phyloP scores from a whole-genome alignment of 2,888 invertebrate genomes.

The Apamea anceps region DNA sequence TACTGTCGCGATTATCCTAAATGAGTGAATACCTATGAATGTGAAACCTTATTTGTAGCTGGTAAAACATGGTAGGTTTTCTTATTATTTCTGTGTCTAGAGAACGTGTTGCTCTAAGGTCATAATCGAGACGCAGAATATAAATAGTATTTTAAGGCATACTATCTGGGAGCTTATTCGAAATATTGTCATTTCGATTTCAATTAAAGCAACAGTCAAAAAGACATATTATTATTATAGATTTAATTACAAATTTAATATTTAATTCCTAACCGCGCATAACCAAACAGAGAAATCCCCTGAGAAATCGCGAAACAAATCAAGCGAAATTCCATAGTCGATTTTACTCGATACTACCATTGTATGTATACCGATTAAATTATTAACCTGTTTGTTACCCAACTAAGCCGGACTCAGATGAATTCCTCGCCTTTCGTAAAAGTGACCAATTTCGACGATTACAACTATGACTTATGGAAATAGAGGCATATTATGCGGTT shows the following conservation, averaged over 20 bases:
- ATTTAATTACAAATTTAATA: constrained; percentile 20
- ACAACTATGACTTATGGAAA: constrained; percentile 70
- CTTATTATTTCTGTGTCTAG: constrained; percentile 17
- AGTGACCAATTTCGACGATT: constrained; percentile 69
- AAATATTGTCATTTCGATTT: background rate
- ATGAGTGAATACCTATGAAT: background rate
- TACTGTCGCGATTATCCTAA: background rate
- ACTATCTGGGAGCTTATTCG: too few species aligned
- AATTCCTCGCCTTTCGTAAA: constrained; percentile 71
- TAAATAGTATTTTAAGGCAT: constrained; percentile 7
- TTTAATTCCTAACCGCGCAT: constrained; percentile 37
- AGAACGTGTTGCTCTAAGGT: constrained; percentile 38
- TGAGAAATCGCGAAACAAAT: constrained; percentile 76
- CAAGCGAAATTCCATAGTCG: constrained; percentile 77
- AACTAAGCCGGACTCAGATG: constrained; percentile 73
- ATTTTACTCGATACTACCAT: constrained; percentile 70
- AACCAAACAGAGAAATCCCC: constrained; percentile 72
- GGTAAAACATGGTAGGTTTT: background rate
- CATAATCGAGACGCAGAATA: constrained; percentile 14
- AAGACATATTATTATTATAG: background rate
- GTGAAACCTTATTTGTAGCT: background rate
- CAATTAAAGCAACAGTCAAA: background rate
- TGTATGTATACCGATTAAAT: constrained; percentile 71
- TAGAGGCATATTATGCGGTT: constrained; percentile 67
- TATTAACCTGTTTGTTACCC: constrained; percentile 82